Percentiles rank a stretch among this genome's conserved stretches.
These are phyloP conservation scores for Hemitrygon akajei DNA, from an alignment of 2,797 vertebrate genomes.

Conservation along the genomic window DNA sequence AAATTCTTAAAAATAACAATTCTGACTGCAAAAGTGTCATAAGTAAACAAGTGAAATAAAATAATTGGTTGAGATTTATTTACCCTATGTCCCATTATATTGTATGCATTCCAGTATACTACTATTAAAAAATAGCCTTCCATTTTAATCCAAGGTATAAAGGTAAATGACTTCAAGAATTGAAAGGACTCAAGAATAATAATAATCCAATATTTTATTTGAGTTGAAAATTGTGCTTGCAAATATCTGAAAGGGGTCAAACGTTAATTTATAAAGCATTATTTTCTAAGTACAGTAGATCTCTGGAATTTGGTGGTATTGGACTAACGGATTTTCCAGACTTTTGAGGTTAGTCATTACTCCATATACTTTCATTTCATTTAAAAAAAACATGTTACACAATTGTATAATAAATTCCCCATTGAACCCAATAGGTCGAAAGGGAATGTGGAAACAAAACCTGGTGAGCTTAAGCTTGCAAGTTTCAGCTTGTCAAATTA, in stretches of 20 bases:
- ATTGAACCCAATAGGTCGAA: no score
- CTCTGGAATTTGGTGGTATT: no score
- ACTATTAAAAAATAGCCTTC: neutral
- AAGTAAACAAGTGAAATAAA: neutral
- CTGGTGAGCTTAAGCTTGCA: no score
- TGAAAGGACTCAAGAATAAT: neutral
- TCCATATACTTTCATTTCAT: no score
- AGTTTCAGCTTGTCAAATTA: no score
- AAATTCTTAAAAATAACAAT: neutral
- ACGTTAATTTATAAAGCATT: neutral
- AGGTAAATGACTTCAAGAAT: neutral
- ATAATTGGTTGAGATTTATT: neutral
- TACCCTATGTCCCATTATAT: neutral
- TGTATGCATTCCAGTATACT: neutral
- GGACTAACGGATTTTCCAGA: no score
- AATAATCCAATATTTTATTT: neutral
- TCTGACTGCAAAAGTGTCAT: neutral
- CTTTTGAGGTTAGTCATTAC: no score
- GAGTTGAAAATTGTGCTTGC: neutral
- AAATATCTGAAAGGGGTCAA: neutral
- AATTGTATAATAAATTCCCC: no score
- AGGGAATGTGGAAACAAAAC: no score
- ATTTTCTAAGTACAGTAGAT: neutral
- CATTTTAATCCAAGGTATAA: neutral
- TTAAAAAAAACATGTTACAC: no score